Evolutionary conservation across 2,797 vertebrate species (phyloP), one percentile per base, ranked within the genome.

Genomic region (Rhinatrema bivittatum): DNA sequence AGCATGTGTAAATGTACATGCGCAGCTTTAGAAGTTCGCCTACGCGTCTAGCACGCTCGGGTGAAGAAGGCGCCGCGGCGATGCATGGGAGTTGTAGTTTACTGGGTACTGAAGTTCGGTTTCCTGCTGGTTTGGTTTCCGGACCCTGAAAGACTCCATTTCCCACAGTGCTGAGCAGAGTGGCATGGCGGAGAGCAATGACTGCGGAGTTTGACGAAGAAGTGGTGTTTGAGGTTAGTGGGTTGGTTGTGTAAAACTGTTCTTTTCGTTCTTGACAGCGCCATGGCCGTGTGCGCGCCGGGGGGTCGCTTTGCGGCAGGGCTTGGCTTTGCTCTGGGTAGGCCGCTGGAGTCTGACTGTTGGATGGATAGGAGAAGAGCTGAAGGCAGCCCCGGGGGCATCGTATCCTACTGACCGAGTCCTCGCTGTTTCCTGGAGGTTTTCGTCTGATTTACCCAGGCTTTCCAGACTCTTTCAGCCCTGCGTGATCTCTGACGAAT

Each of bases 151-250:
- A 60, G 73, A 80, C 84, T 86, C 77, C 69, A 74, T 87, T 81
- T 86, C 86, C 78, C 81, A 82, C 74, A 73, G 90, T 91, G 86
- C 86, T 58, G 62, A 70, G 62, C 54, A 56, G 70, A 56, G 71
- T 73, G 50, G 72, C 70, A 93, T 95, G 94, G 90, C 86, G 89
- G 85, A 87, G 74, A 89, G 89, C 90, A 75, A 98, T 97, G 93
- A 93, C 89, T 88, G 93, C 92, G 80, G 93, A 94, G 81, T 91
- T 93, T 76, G 94, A 98, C 65, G 93, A 97, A 88, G 94, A 98
- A 82, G 92, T 98, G 74, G 93, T 98, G 60, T 94, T 98, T 83
- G 89, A 98, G 92, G 94, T 97, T 66, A 65, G 89, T 47, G 40
- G 47, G 64, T 45, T 37, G 29, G 20, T n/a, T 29, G 28, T 40